Evolutionary conservation across 2,888 invertebrate genomes (phyloP), one percentile per base, ranked within the genome.

Genomic region (Drosophila macrospina): DNA sequence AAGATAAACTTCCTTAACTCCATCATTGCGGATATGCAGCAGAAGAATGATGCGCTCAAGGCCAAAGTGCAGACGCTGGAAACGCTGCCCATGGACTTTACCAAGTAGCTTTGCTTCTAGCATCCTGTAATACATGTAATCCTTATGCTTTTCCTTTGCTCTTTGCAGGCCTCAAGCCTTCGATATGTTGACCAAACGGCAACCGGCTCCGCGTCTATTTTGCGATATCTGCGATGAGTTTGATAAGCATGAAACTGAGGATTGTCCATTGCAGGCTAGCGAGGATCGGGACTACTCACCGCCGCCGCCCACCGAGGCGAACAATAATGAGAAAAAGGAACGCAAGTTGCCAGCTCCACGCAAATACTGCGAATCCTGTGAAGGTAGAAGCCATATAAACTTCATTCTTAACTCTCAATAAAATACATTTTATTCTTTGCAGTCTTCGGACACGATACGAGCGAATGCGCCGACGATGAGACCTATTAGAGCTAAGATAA

Each of bases 191-290:
- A 91, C 93, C 24, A 90, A 89, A 56, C 86, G 92, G 1, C 90
- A 91, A 52, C 92, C 92, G 16, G 94, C 97, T 2, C 97, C 97
- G 41, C 95, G 99, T 24, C 93, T 96, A 89, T 99, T 97, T 93
- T 99, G 99, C 94, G 99, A 99, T 94, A 99, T 98, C 87, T 99
- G 99, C 92, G 99, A 99, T 93, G 94, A 95, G 91, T 99, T 99
- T 93, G 99, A 99, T 93, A 93, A 95, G 61, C 99, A 99, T 91
- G 98, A 99, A 92, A 99, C 99, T 0, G 99, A 99, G 92, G 99
- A 99, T 91, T 99, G 99, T 91, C 98, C 98, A 32, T 93, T 95
- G 47, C 98, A 98, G 93, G 95, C 95, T 15, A 94, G 93, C 41
- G 94, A 94, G 52, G 94, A 93, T 54, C 93, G 94, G 28, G 82